Evolutionary conservation across 2,113 vertebrate genomes (phyloP), one percentile per base, ranked within the genome.

Genomic region (Pitta sordida): DNA sequence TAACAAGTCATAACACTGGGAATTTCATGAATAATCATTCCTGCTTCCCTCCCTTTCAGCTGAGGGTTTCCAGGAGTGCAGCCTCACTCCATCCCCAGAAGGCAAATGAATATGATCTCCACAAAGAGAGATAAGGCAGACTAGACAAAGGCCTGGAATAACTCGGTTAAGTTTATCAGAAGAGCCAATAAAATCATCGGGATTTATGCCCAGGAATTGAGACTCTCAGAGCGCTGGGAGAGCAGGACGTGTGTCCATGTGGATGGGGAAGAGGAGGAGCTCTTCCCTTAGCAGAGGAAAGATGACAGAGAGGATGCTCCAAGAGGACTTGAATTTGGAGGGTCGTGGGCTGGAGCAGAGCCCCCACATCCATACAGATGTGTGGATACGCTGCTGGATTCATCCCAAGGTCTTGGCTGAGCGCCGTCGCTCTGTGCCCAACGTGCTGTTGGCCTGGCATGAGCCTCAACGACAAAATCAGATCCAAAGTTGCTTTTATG

Each of bases 391-490:
- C 44, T 44, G 43, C 43, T 59, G 23, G 16, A 46, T 39, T 59
- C 22, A 2, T 32, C 46, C 41, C 3, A 37, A 58, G 49, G 4
- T 13, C 39, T 22, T 4, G 2, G 9, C n/a, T 43, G 2, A 27
- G 37, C 12, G 0, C n/a, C 3, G 0, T 26, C 22, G 3, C 29
- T 24, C 32, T 7, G 23, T 11, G 32, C 6, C 21, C 14, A 10
- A 24, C 3, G 3, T 6, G 44, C 13, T 1, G 4, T 21, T 43
- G 63, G 43, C n/a, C 55, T 30, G 73, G 59, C 39, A 9, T 7
- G 6, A 2, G 11, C 37, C 11, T 0, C 3, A 9, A 7, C 11
- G 5, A 10, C 71, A 26, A 10, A n/a, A 39, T 11, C 1, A 0
- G 8, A 20, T 22, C 55, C 44, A 3, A n/a, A 59, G 39, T 10